Conservation (phyloP, 2,113 vertebrate genomes). For the Sinocyclocheilus anshuiensis region DNA sequence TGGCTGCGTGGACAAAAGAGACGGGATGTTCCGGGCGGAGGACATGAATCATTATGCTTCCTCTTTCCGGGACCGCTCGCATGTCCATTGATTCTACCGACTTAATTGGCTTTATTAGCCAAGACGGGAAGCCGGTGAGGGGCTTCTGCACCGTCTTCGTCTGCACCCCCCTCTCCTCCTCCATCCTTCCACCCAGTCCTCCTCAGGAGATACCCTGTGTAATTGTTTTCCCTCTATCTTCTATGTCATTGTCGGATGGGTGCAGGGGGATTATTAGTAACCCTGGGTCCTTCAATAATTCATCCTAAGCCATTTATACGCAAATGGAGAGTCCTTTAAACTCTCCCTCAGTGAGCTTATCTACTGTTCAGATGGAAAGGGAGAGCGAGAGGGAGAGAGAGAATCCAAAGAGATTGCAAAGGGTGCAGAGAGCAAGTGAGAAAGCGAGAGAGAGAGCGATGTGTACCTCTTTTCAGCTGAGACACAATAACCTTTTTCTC, state of each 20-base stretch:
- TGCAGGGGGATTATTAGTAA: conserved; percentile 81
- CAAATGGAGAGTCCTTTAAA: conserved; percentile 80
- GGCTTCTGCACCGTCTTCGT: conserved; percentile 61
- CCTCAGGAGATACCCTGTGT: conserved; percentile 75
- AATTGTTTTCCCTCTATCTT: conserved; percentile 83
- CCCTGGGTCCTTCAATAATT: conserved; percentile 81
- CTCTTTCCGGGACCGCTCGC: conserved; percentile 65
- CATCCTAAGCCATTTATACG: conserved; percentile 82
- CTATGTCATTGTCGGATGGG: conserved; percentile 80
- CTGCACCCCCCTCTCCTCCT: conserved; percentile 17
- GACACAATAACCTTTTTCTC: conserved; percentile 72
- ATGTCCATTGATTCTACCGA: conserved; percentile 74
- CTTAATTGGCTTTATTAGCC: conserved; percentile 82
- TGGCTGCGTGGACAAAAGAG: conserved; percentile 48
- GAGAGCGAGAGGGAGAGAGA: conserved; percentile 36
- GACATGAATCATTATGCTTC: conserved; percentile 77
- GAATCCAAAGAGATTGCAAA: conserved; percentile 10
- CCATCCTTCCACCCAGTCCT: conserved; percentile 60
- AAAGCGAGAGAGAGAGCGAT: conserved; percentile 25
- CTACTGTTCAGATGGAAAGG: conserved; percentile 70
- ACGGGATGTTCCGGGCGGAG: conserved; percentile 51
- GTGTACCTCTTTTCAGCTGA: conserved; percentile 65
- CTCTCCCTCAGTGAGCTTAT: conserved; percentile 78
- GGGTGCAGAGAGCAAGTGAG: conserved; percentile 8
- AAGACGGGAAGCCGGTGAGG: conserved; percentile 72